Evolutionary conservation across 2,888 invertebrate species (phyloP).

Genomic region (Leistus spinibarbis): DNA sequence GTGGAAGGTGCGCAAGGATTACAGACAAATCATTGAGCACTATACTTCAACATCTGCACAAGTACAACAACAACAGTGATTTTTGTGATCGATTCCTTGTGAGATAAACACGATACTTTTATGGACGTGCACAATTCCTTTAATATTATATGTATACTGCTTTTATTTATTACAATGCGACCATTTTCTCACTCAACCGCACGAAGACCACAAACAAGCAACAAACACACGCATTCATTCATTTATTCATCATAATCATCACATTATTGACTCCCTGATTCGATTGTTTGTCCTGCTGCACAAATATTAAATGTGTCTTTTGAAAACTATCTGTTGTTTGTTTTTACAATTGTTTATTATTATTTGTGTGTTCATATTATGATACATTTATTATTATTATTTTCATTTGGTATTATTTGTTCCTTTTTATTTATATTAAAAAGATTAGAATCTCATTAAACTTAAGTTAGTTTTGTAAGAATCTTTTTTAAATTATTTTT

Average conservation of each 20-base stretch:
- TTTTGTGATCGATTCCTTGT: not conserved
- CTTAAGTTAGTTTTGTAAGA: slow-evolving; percentile 1
- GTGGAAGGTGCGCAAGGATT: slow-evolving; percentile 70
- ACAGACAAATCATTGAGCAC: slow-evolving; percentile 37
- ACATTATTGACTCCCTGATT: not conserved
- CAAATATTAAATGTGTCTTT: not conserved
- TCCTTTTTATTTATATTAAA: not conserved
- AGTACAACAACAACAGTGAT: not conserved
- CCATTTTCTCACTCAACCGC: not conserved
- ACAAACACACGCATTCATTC: not conserved
- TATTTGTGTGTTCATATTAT: not conserved
- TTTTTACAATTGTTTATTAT: not conserved
- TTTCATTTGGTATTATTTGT: not conserved
- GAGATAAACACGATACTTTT: not conserved
- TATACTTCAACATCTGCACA: not conserved
- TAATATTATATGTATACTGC: no score
- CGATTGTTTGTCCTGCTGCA: not conserved
- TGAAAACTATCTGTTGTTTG: not conserved
- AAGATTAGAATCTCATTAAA: not conserved
- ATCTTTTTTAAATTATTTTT: slow-evolving; percentile 13
- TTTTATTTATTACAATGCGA: slow-evolving; percentile 11
- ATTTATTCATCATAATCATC: not conserved
- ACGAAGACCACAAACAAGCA: not conserved
- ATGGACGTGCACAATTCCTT: slow-evolving; percentile 8
- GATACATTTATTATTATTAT: not conserved